Evolutionary conservation across 2,888 invertebrate species (phyloP).

Genomic region (Bembecia ichneumoniformis): DNA sequence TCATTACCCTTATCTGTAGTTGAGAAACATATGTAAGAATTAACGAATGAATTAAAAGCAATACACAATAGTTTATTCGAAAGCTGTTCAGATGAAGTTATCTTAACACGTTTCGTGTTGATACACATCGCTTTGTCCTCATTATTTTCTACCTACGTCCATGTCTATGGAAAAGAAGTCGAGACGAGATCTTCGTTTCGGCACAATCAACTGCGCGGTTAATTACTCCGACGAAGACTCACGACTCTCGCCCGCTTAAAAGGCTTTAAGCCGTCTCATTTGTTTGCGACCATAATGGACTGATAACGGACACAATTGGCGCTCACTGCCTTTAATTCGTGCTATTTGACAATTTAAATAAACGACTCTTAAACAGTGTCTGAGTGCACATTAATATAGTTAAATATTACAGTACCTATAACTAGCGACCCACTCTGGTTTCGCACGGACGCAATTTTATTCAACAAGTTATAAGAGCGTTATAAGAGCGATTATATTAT

Average conservation of each 20-base stretch:
- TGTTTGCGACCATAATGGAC: conserved; percentile 61
- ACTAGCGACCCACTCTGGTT: too few species aligned
- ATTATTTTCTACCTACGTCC: conserved; percentile 7
- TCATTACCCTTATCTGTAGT: too few species aligned
- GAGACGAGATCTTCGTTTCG: conserved; percentile 26
- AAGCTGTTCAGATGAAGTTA: conserved; percentile 3
- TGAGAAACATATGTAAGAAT: background rate
- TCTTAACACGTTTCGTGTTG: background rate
- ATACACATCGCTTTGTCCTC: background rate
- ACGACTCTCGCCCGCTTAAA: conserved; percentile 62
- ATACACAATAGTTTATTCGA: conserved; percentile 1
- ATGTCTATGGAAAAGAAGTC: conserved; percentile 6
- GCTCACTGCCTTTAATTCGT: conserved; percentile 31
- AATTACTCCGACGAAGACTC: conserved; percentile 60
- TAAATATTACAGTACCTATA: too few species aligned
- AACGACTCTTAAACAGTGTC: conserved; percentile 3
- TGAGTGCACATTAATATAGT: too few species aligned
- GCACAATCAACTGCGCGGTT: conserved; percentile 46
- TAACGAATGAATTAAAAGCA: conserved; percentile 16
- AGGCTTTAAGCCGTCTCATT: conserved; percentile 65
- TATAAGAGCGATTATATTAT: too few species aligned
- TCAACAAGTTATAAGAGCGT: too few species aligned
- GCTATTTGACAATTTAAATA: conserved; percentile 11
- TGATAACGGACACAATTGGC: conserved; percentile 56
- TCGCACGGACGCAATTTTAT: too few species aligned